Evolutionary conservation across 2,888 invertebrate genomes (phyloP), one percentile per base, ranked within the genome.

Genomic region (Lasioglossum lativentre): DNA sequence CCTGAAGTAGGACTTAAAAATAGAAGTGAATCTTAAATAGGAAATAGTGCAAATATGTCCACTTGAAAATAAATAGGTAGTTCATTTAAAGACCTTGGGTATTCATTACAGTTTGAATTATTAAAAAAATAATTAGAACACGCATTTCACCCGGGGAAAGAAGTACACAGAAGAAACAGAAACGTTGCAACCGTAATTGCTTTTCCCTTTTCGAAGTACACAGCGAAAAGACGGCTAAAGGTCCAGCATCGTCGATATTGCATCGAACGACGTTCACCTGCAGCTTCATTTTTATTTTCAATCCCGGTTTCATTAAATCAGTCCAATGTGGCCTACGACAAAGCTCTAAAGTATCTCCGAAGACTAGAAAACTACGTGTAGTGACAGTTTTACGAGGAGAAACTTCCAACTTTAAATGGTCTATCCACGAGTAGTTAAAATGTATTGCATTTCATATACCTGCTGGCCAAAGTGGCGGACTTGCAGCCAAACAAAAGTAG

Each of bases 211-310:
- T n/a, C n/a, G 56, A 56, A 12, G 56, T 56, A 56, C n/a, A 56
- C n/a, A n/a, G 56, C 4, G 56, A n/a, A 56, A 56, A 56, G 56
- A n/a, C n/a, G 56, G 8, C 56, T n/a, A n/a, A n/a, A 56, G 4
- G 56, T 56, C 56, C n/a, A 12, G 56, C 56, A 56, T 56, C 56
- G 56, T n/a, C 56, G 56, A 56, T 56, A 56, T 56, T 56, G 56
- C 56, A n/a, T n/a, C n/a, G 56, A 56, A 56, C 56, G n/a, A 4
- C n/a, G 56, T 56, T 56, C n/a, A n/a, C 56, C 56, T 56, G 56
- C 56, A 56, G n/a, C 56, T 56, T 56, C n/a, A n/a, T 56, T 56
- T 56, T 56, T 56, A 56, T 56, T 56, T 56, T 56, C 56, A 56
- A 56, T 56, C 12, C 56, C 56, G 56, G 56, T 56, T 56, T 56